Evolutionary conservation across 2,888 invertebrate genomes (phyloP).

Genomic region (Cabera pusaria): DNA sequence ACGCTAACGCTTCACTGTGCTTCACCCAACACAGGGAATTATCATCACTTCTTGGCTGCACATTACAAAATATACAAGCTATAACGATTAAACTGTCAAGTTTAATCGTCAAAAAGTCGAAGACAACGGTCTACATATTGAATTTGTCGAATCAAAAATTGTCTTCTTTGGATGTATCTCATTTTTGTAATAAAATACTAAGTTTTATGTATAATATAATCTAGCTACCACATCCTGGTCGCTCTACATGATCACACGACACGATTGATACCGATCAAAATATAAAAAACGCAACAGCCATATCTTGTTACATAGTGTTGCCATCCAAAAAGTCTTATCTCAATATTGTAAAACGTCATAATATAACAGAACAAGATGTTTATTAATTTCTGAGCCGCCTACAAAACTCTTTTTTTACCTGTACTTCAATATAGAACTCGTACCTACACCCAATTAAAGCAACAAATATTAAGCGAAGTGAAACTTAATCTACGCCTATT

Average conservation of each 20-base stretch:
- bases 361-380: slow-evolving; percentile 16
- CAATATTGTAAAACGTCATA: slow-evolving; percentile 11
- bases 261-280: neutral
- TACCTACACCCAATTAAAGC: slow-evolving; percentile 28
- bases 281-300: neutral
- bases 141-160: too few species aligned
- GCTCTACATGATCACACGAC: neutral
- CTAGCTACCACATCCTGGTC: neutral
- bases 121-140: too few species aligned
- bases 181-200: too few species aligned
- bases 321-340: slow-evolving; percentile 12
- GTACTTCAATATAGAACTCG: slow-evolving; percentile 5
- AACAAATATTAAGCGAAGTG: slow-evolving; percentile 32
- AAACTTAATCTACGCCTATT: slow-evolving; percentile 34
- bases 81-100: too few species aligned
- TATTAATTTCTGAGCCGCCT: slow-evolving; percentile 15
- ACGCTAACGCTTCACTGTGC: too few species aligned
- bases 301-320: slow-evolving; percentile 6
- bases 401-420: slow-evolving; percentile 19
- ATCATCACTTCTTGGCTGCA: too few species aligned
- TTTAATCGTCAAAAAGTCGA: too few species aligned
- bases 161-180: too few species aligned
- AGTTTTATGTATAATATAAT: too few species aligned
- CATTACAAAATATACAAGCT: too few species aligned
- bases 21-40: too few species aligned